Evolutionary conservation across 2,888 invertebrate genomes (phyloP), one percentile per base, ranked within the genome.

Genomic region (Rotaria socialis): DNA sequence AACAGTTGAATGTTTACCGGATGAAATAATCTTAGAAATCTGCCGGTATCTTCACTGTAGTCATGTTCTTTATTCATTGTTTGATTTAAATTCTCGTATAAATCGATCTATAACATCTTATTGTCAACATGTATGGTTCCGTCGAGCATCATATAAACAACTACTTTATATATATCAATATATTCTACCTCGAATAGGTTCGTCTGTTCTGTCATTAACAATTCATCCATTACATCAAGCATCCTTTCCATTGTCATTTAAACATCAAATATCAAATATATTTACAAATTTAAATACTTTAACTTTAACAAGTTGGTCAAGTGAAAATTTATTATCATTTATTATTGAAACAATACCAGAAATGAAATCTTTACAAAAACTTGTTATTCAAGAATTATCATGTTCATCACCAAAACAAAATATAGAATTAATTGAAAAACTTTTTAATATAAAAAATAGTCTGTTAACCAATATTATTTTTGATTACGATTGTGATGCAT

Each of bases 401-500:
- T 67, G 67, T 11, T 67, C 35, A 35, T 16, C 14, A 67, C 2
- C n/a, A 67, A n/a, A 10, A 27, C 2, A 3, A 4, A n/a, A 67
- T 67, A 14, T 2, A n/a, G 16, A n/a, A 5, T 58, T 58, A 4
- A 24, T 58, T n/a, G n/a, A 58, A n/a, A 8, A 67, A 2, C 5
- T 67, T 14, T 67, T 67, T 27, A 10, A 27, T 27, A 14, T 67
- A 4, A 27, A 67, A 67, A 67, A 35, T 67, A 8, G 10, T 27
- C 11, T 35, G 1, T 8, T 67, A 67, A n/a, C 27, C 4, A 8
- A n/a, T 67, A 16, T 67, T n/a, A 67, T 67, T 5, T 27, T 67
- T 67, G 67, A 58, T 67, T 67, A 67, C 19, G 67, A 67, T 67
- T 67, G 58, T 58, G 58, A 58, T 58, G 8, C 67, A 67, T 67